phyloP scores from a whole-genome alignment of 2,797 vertebrate species.

The Aerospiza tachiro region DNA sequence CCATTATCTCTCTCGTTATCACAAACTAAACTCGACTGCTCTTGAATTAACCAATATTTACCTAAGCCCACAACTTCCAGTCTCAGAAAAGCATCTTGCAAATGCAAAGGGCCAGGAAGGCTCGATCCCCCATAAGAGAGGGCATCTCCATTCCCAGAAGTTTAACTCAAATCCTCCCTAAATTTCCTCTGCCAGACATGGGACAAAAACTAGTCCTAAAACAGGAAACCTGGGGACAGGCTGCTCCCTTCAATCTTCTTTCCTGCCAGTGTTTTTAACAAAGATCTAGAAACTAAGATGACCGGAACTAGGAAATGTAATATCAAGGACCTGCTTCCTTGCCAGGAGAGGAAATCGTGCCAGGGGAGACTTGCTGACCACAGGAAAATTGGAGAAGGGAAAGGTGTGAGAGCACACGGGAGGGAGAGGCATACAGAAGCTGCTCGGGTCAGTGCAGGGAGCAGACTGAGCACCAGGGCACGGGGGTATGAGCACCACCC shows the following conservation, averaged over 20 bases:
- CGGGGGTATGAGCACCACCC: fast-evolving
- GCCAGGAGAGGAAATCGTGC: not conserved
- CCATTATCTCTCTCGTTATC: not conserved
- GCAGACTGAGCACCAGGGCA: not conserved
- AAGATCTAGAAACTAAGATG: constrained; percentile 24
- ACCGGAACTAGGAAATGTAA: constrained; percentile 28
- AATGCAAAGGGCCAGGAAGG: not conserved
- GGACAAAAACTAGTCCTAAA: not conserved
- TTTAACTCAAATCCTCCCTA: not conserved
- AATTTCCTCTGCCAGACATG: not conserved
- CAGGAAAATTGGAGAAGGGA: not conserved
- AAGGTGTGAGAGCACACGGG: not conserved
- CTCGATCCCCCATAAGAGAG: fast-evolving
- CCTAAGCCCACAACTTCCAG: not conserved
- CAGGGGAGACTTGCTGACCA: not conserved
- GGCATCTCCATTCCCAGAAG: not conserved
- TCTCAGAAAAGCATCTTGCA: not conserved
- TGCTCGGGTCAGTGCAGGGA: not conserved
- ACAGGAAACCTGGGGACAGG: constrained; percentile 12
- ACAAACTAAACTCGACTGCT: not conserved
- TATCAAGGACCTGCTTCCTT: constrained; percentile 31
- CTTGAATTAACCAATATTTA: not conserved
- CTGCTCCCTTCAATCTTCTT: constrained; percentile 26
- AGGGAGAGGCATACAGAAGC: not conserved
- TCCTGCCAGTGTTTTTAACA: constrained; percentile 47